Conservation (phyloP, 2,888 invertebrate species). For the Hydrotaea cyrtoneurina region DNA sequence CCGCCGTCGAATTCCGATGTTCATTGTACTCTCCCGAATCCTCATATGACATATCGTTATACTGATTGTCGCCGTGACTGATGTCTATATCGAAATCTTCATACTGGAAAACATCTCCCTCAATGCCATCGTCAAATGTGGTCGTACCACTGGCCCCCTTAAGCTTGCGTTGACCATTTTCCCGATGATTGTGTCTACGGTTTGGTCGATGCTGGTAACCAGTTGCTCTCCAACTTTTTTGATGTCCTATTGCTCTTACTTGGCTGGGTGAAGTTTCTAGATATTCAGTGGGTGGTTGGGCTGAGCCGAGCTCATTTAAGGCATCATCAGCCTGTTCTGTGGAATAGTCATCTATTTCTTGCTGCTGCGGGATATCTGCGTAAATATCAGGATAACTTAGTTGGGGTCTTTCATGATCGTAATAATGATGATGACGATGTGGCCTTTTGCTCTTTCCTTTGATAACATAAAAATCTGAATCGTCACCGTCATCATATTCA, state of each 20-base stretch:
- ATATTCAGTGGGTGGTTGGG: conserved; percentile 26
- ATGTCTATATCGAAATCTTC: conserved; percentile 77
- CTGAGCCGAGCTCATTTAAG: conserved; percentile 28
- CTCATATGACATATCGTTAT: conserved; percentile 70
- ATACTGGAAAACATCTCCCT: conserved; percentile 77
- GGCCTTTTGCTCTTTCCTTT: conserved; percentile 69
- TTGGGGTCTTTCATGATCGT: conserved; percentile 58
- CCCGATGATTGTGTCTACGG: background rate
- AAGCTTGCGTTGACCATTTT: conserved; percentile 36
- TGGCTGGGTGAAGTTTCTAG: background rate
- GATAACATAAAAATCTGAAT: conserved; percentile 76
- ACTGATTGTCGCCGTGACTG: conserved; percentile 61
- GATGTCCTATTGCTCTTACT: conserved; percentile 29
- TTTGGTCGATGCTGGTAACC: background rate
- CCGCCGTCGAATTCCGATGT: conserved; percentile 68
- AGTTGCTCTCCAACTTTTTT: background rate
- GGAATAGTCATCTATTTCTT: conserved; percentile 68
- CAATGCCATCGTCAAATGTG: conserved; percentile 64
- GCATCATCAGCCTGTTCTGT: conserved; percentile 60
- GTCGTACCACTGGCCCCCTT: conserved; percentile 40
- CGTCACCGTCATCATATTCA: conserved; percentile 62
- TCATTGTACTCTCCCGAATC: conserved; percentile 70
- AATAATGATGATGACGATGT: conserved; percentile 70
- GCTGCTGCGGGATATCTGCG: conserved; percentile 18
- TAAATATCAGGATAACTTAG: conserved; percentile 63